Evolutionary conservation across 2,113 vertebrate genomes (phyloP), one percentile per base, ranked within the genome.

Genomic region (Etia nguti): DNA sequence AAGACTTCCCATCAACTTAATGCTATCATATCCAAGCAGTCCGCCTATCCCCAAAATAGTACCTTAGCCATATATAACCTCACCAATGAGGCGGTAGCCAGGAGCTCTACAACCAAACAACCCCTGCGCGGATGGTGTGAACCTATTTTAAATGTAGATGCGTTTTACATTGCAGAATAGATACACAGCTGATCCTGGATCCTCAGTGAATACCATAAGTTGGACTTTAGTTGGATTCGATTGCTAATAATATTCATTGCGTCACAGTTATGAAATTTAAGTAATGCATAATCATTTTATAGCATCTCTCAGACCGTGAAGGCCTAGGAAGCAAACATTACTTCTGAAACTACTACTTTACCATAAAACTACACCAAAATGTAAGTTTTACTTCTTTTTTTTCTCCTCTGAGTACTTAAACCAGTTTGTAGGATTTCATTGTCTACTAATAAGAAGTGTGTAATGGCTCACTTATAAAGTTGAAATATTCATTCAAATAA

Each of bases 21-120:
- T 81, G 48, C 36, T 24, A 82, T 41, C 73, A 88, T 84, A 13
- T 79, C 73, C 41, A 75, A 91, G 65, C 38, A 88, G 31, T 48
- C 70, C 11, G 2, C 60, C 56, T 62, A 8, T 70, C 15, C 82
- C 85, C 26, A 89, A 94, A 92, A 94, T 94, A 95, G 94, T 2
- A 43, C 18, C 82, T 52, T 50, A 70, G 52, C 91, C 89, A 90
- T 85, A 86, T 90, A 81, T 94, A 93, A 91, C 87, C 86, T 91
- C 86, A 84, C 70, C 38, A 84, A 75, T 38, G 29, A 80, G 52
- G 85, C 55, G 62, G 83, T 1, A 26, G 41, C 83, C 57, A 50
- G 2, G 13, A 10, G 24, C 59, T 48, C 60, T 82, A 57, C 52
- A 57, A 54, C 8, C 80, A 10, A 29, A 18, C 56, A 24, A 70